Evolutionary conservation across 1,140 invertebrate genomes (phyloP).

Genomic region (Ooceraea biroi): DNA sequence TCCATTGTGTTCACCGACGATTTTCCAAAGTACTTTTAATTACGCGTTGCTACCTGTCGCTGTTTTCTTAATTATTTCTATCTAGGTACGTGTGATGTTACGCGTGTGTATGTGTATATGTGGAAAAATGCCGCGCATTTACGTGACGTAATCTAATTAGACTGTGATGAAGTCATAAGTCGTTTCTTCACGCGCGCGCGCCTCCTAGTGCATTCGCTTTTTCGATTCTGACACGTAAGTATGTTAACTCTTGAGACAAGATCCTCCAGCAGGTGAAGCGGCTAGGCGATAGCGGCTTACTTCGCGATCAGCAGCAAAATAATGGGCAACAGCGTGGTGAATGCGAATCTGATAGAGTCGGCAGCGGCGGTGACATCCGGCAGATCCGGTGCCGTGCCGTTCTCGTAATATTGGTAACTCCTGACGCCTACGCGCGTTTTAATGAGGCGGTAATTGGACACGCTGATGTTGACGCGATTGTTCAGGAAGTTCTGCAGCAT

Average conservation of each 20-base stretch:
- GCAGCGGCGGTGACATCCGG: constrained; percentile 80
- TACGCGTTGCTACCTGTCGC: too few species aligned
- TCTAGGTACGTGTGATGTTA: too few species aligned
- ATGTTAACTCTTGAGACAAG: neutral
- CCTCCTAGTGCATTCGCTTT: too few species aligned
- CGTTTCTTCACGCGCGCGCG: neutral
- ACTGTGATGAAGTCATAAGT: neutral
- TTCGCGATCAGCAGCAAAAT: constrained; percentile 51
- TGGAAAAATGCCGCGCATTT: neutral
- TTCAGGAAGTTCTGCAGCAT: constrained; percentile 88
- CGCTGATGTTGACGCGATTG: constrained; percentile 85
- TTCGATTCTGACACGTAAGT: too few species aligned
- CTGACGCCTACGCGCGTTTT: constrained; percentile 86
- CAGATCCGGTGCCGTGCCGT: constrained; percentile 78
- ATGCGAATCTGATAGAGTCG: constrained; percentile 54
- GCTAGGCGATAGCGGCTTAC: constrained; percentile 28
- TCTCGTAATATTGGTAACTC: constrained; percentile 88
- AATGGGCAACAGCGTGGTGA: constrained; percentile 20
- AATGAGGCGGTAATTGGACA: constrained; percentile 89
- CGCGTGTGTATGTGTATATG: neutral
- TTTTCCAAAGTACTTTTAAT: too few species aligned
- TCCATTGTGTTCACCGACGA: too few species aligned
- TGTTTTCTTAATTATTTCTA: too few species aligned
- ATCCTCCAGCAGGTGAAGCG: neutral
- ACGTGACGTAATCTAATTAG: neutral